A percentile compares a stretch with the other conserved stretches of the same genome.
Conservation (phyloP, 1,140 invertebrate genomes). For the Hyles euphorbiae region DNA sequence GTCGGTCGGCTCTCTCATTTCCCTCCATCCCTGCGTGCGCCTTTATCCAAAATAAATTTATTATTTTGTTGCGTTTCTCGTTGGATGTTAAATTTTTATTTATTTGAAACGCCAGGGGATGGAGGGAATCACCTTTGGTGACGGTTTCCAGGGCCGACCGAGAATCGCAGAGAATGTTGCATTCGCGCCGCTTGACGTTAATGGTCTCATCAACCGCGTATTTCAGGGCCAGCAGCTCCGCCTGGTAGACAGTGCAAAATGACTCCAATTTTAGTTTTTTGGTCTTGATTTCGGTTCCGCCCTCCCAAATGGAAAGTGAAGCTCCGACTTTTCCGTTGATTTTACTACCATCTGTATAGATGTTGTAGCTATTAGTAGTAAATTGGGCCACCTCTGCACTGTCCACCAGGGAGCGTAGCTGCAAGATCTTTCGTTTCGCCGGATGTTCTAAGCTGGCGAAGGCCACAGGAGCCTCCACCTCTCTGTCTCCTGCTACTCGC, state of each 20-base stretch:
- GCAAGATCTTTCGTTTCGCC: background rate
- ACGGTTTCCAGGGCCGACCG: conserved; percentile 20
- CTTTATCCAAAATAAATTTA: background rate
- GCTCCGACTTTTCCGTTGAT: too few species aligned
- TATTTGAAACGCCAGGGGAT: too few species aligned
- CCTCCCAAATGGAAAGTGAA: too few species aligned
- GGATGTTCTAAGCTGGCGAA: conserved; percentile 8
- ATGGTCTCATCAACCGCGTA: background rate
- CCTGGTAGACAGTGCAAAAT: conserved; percentile 33
- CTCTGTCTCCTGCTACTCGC: conserved; percentile 11
- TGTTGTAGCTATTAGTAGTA: background rate
- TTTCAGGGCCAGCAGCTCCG: conserved; percentile 15
- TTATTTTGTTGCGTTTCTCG: background rate
- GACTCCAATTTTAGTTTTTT: too few species aligned
- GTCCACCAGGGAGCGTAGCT: conserved; percentile 11
- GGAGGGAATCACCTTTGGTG: background rate
- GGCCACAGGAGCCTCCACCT: conserved; percentile 6
- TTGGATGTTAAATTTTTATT: too few species aligned
- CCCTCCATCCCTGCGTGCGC: background rate
- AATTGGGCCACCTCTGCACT: conserved; percentile 1
- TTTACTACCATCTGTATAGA: conserved; percentile 25
- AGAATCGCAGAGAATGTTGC: conserved; percentile 20
- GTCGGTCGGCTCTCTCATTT: background rate
- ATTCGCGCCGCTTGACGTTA: too few species aligned
- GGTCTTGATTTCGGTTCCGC: too few species aligned